phyloP scores from a whole-genome alignment of 2,797 vertebrate genomes.

The Galagoides demidoff region DNA sequence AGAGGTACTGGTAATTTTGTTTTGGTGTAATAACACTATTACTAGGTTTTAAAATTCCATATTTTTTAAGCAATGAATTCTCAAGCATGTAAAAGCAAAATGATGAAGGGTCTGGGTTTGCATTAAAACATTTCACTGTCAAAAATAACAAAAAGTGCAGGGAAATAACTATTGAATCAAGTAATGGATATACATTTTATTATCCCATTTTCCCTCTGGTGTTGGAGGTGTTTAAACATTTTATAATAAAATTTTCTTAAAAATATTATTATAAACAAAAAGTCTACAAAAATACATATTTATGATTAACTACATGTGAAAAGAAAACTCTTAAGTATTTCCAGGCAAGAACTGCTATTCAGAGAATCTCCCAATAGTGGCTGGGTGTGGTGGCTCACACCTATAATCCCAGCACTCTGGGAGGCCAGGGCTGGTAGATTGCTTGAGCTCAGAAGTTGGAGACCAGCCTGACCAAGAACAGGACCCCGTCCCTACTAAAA shows the following conservation, averaged over 20 bases:
- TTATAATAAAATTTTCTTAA: background rate
- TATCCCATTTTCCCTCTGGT: background rate
- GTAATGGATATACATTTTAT: background rate
- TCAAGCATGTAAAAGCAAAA: background rate
- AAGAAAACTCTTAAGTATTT: background rate
- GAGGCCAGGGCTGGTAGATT: no score
- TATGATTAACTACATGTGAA: background rate
- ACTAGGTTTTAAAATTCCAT: background rate
- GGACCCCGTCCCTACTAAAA: no score
- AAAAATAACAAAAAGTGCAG: background rate
- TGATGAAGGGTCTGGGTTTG: background rate
- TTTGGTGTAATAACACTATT: background rate
- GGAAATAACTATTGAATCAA: background rate
- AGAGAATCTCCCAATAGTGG: background rate
- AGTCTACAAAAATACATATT: background rate
- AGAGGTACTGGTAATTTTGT: background rate
- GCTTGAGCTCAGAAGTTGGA: no score
- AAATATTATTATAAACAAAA: background rate
- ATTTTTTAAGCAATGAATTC: background rate
- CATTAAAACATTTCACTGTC: background rate
- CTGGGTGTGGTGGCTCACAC: background rate
- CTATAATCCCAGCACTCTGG: no score
- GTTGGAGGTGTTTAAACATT: background rate
- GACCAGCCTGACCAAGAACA: no score
- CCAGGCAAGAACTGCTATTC: background rate